Evolutionary conservation across 2,888 invertebrate genomes (phyloP), one percentile per base, ranked within the genome.

Genomic region (Cinara cedri): DNA sequence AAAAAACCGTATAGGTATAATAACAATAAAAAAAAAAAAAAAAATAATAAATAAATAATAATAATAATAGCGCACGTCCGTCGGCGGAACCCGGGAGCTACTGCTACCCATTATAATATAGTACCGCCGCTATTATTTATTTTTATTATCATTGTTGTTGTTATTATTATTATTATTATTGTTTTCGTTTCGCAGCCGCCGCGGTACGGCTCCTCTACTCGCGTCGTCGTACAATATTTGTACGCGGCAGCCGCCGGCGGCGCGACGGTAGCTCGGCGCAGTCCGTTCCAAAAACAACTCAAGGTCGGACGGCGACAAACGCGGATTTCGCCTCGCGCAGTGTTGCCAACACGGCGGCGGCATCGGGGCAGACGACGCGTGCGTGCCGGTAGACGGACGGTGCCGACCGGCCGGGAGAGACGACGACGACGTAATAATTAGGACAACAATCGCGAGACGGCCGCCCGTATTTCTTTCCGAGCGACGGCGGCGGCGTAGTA

Each of bases 271-370:
- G 74, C 51, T 3, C 63, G 63, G 74, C 34, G 3, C 51, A 42
- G 65, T 55, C 44, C 75, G 75, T 75, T 75, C 75, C 65, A 55
- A 75, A 75, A 65, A 75, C 75, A 55, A 65, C 65, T 75, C 75
- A 75, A 75, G 75, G 75, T 55, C 75, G 75, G 75, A 34, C 65
- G n/a, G 24, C 65, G 9, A 74, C 44, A 66, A 63, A 57, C 21
- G 75, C 75, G 75, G 75, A 75, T 65, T 75, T 75, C 65, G 75
- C 65, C 62, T 21, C 49, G 24, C 49, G 24, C 72, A 65, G 65
- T 65, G 75, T 65, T 51, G 65, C 75, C 75, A 75, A 54, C 75
- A 24, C 51, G 51, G n/a, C 75, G 63, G 49, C 24, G 42, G 6
- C 3, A n/a, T 14, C n/a, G n/a, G n/a, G n/a, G n/a, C n/a, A n/a